phyloP scores from a whole-genome alignment of 2,113 vertebrate genomes.

The Typhlomys cinereus region DNA sequence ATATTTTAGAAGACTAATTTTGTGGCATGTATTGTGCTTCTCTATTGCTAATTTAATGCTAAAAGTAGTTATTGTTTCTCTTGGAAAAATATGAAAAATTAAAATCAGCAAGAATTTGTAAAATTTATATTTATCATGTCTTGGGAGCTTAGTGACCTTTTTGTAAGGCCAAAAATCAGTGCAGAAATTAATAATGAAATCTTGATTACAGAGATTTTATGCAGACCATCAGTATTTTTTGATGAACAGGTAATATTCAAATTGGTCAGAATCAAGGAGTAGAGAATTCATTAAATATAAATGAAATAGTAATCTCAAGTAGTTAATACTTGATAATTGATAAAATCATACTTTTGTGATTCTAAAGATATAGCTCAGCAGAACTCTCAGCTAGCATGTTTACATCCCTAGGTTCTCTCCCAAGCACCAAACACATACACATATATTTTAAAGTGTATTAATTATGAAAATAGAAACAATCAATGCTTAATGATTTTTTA shows the following conservation, averaged over 20 bases:
- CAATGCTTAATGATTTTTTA: too few relatives aligned
- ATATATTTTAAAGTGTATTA: too few relatives aligned
- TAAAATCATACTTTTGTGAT: neutral
- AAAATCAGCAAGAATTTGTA: neutral
- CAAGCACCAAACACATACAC: too few relatives aligned
- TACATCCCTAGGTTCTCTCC: neutral
- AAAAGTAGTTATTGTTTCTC: neutral
- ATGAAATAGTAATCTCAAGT: neutral
- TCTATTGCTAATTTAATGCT: neutral
- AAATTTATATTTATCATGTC: neutral
- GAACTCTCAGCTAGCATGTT: neutral
- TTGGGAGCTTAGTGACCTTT: too few relatives aligned
- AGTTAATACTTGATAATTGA: neutral
- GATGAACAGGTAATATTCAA: neutral
- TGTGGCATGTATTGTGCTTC: neutral
- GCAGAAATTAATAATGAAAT: neutral
- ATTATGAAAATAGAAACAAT: too few relatives aligned
- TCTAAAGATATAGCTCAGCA: neutral
- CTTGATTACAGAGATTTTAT: neutral
- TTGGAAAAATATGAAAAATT: neutral
- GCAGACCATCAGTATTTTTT: neutral
- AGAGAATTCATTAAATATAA: neutral
- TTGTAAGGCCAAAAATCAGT: neutral
- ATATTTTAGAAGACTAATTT: neutral
- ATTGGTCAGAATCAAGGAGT: too few relatives aligned